Evolutionary conservation across 2,797 vertebrate genomes (phyloP).

Genomic region (Hippopotamyrus pictus): DNA sequence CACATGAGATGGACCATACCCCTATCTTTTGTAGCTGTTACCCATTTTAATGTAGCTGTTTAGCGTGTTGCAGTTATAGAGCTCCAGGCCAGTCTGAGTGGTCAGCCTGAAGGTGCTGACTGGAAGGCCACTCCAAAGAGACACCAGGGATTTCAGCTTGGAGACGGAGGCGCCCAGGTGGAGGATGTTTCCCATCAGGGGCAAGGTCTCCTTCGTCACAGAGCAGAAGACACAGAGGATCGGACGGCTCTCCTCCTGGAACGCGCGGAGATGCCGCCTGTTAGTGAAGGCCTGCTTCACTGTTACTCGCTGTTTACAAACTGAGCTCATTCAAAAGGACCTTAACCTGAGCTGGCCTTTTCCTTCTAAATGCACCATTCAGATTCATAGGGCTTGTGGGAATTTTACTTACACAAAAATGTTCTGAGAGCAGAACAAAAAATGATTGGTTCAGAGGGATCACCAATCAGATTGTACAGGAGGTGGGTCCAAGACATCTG

Average conservation of each 20-base stretch:
- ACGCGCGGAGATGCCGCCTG: neutral
- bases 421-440: neutral
- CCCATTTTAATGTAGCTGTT: conserved; percentile 55
- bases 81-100: conserved; percentile 50
- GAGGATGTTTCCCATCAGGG: conserved; percentile 46
- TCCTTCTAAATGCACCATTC: neutral
- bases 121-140: conserved; percentile 55
- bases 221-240: conserved; percentile 58
- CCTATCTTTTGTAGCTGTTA: conserved; percentile 54
- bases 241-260: conserved; percentile 61
- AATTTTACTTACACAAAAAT: neutral
- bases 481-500: neutral
- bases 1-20: conserved; percentile 44
- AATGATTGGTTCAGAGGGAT: neutral
- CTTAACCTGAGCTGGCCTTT: too few relatives aligned
- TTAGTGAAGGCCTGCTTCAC: neutral
- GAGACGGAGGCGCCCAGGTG: conserved; percentile 53
- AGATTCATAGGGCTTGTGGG: neutral
- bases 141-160: conserved; percentile 55
- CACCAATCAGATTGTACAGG: neutral
- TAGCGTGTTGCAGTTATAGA: conserved; percentile 66
- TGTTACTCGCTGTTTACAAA: neutral
- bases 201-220: conserved; percentile 56
- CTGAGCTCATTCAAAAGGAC: neutral
- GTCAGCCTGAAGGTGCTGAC: conserved; percentile 62